A percentile compares a stretch with the other conserved stretches of the same genome.
Evolutionary conservation across 92 coral and sea anemone species (phyloP).

Genomic region (Epizoanthus rinbou): DNA sequence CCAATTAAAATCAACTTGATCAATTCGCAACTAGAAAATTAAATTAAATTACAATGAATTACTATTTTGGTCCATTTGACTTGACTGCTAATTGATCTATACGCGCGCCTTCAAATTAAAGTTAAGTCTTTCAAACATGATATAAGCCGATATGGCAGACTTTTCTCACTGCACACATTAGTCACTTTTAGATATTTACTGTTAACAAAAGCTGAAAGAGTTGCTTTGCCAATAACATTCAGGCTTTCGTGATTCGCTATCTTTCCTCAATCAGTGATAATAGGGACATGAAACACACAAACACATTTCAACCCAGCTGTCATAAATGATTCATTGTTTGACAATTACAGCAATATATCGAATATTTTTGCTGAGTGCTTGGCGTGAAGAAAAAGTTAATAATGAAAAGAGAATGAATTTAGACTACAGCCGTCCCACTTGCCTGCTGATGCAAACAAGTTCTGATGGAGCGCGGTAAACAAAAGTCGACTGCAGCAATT

Average conservation of each 20-base stretch:
- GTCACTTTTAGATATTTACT: neutral
- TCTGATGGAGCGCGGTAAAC: neutral
- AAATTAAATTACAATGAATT: constrained; percentile 22
- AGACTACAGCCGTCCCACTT: neutral
- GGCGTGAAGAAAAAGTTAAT: constrained; percentile 31
- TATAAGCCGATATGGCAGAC: neutral
- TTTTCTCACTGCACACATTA: neutral
- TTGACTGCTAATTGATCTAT: constrained; percentile 4
- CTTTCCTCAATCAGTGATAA: neutral
- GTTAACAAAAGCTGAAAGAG: neutral
- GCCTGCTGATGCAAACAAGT: neutral
- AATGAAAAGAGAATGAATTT: constrained; percentile 2
- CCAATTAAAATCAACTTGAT: neutral
- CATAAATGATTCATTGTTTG: constrained; percentile 11
- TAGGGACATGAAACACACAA: constrained; percentile 18
- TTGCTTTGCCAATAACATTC: neutral
- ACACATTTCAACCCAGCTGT: constrained; percentile 3
- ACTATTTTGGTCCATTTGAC: constrained; percentile 1
- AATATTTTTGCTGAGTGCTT: constrained; percentile 1
- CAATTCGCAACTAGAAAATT: constrained; percentile 21
- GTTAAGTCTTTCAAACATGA: neutral
- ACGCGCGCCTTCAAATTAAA: neutral
- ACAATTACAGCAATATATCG: constrained; percentile 9
- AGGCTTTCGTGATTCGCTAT: constrained; percentile 6
- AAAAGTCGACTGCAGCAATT: neutral